phyloP scores from a whole-genome alignment of 2,888 invertebrate species.

The Anoncus sp. region DNA sequence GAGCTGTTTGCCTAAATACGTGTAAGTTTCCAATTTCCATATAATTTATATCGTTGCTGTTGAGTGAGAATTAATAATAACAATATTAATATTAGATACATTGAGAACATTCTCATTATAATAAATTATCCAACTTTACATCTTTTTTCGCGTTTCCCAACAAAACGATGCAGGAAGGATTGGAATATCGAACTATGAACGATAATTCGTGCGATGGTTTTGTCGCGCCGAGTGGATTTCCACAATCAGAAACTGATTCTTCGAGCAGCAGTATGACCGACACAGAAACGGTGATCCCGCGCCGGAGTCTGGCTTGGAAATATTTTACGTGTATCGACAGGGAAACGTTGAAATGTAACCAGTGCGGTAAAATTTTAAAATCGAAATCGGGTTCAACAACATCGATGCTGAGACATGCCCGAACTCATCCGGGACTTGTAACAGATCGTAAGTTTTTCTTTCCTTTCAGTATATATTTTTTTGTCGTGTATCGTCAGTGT shows the following conservation, averaged over 20 bases:
- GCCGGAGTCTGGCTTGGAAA: conserved; percentile 5
- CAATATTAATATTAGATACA: neutral
- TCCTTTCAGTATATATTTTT: neutral
- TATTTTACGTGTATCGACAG: conserved; percentile 1
- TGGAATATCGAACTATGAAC: neutral
- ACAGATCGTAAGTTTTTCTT: conserved; percentile 4
- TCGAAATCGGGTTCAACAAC: conserved; percentile 4
- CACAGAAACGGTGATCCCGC: neutral
- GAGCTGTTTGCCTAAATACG: no score
- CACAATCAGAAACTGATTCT: neutral
- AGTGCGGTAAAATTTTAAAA: conserved; percentile 18
- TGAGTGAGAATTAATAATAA: no score
- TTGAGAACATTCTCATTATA: neutral
- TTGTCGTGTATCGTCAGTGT: neutral
- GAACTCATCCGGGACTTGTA: conserved; percentile 20
- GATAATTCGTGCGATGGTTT: conserved; percentile 29
- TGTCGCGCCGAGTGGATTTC: neutral
- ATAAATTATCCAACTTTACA: no score
- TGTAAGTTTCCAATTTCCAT: no score
- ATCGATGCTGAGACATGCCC: conserved; percentile 27
- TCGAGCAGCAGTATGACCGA: conserved; percentile 19
- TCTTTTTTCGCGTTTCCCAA: no score
- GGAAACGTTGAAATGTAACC: neutral
- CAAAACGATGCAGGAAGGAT: no score
- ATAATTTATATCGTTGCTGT: no score